These are phyloP conservation scores for Drosophila mulleri DNA, from an alignment of 2,888 invertebrate genomes.

Conservation along the genomic window DNA sequence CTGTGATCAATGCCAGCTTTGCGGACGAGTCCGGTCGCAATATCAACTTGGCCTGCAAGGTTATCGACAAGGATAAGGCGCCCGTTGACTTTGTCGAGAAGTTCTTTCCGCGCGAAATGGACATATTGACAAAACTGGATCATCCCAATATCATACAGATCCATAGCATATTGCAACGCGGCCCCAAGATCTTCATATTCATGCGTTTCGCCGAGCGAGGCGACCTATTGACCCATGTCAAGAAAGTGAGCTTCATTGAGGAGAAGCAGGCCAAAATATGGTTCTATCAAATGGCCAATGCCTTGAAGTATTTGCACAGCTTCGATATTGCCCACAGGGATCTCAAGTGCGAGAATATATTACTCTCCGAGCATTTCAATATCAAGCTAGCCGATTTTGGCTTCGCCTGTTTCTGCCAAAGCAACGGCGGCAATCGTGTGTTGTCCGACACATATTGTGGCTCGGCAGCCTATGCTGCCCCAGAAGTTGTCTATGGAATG, in stretches of 20 bases:
- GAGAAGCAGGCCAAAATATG: constrained; percentile 92
- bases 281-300: constrained; percentile 92
- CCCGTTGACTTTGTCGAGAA: constrained; percentile 95
- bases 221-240: constrained; percentile 93
- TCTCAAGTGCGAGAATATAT: constrained; percentile 96
- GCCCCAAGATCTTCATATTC: constrained; percentile 93
- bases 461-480: constrained; percentile 97
- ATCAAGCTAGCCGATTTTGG: constrained; percentile 98
- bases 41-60: constrained; percentile 93
- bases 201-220: constrained; percentile 97
- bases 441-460: constrained; percentile 97
- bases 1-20: constrained; percentile 94
- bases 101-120: constrained; percentile 96
- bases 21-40: constrained; percentile 87
- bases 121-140: constrained; percentile 94
- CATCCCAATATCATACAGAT: constrained; percentile 96
- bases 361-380: constrained; percentile 92
- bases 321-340: constrained; percentile 95
- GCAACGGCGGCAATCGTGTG: constrained; percentile 89
- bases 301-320: constrained; percentile 92
- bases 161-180: constrained; percentile 93
- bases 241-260: constrained; percentile 90
- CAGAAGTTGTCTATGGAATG: constrained; percentile 95
- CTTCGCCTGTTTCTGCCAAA: constrained; percentile 93
- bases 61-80: constrained; percentile 95